Conservation (phyloP, 2,797 vertebrate species). For the Bradypodion pumilum region DNA sequence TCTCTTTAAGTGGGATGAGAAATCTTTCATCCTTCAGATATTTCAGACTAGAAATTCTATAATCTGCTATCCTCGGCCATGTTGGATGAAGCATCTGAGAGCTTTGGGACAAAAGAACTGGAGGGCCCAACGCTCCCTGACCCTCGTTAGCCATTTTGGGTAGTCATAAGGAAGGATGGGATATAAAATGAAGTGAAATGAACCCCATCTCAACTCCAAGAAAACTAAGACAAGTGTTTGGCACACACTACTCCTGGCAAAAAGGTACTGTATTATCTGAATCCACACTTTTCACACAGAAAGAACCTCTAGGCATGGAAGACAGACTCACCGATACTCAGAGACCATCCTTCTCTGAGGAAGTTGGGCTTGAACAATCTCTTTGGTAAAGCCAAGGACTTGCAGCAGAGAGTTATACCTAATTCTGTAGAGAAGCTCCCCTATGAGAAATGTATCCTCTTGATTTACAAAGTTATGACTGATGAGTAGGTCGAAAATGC, state of each 20-base stretch:
- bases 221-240: not conserved
- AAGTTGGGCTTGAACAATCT: constrained; percentile 55
- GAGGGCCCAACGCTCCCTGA: not conserved
- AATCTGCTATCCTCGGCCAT: not conserved
- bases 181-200: not conserved
- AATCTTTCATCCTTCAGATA: not conserved
- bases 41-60: not conserved
- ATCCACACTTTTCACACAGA: not conserved
- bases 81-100: not conserved
- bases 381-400: constrained; percentile 58
- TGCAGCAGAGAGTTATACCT: constrained; percentile 56
- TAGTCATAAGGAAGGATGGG: no score
- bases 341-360: constrained; percentile 56
- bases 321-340: constrained; percentile 67
- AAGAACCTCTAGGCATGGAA: not conserved
- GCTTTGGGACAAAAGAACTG: not conserved
- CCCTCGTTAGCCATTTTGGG: no score
- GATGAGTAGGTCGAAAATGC: constrained; percentile 69
- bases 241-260: not conserved
- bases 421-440: constrained; percentile 73
- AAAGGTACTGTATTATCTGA: not conserved
- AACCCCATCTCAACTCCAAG: no score
- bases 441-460: constrained; percentile 66
- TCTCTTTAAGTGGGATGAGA: not conserved
- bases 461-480: constrained; percentile 47